These are phyloP conservation scores for Diachrysia chrysitis DNA, from an alignment of 2,888 invertebrate species.

Conservation along the genomic window DNA sequence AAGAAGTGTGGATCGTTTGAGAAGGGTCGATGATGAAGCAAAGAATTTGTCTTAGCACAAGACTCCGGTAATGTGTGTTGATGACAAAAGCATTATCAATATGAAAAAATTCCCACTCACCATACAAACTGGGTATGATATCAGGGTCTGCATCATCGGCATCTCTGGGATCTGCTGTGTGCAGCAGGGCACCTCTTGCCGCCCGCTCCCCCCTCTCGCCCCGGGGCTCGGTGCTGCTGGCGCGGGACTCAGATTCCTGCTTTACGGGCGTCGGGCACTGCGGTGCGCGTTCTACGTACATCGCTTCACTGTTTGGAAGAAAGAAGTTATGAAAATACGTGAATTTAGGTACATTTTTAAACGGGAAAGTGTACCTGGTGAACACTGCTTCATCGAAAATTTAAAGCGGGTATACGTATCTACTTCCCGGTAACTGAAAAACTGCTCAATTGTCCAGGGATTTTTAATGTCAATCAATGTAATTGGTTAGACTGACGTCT, in stretches of 20 bases:
- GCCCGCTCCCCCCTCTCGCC: constrained; percentile 73
- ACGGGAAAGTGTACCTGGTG: too few relatives aligned
- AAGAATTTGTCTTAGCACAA: too few relatives aligned
- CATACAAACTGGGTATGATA: constrained; percentile 96
- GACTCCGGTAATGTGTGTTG: too few relatives aligned
- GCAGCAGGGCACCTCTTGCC: constrained; percentile 79
- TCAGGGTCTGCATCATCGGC: constrained; percentile 95
- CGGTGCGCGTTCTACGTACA: constrained; percentile 81
- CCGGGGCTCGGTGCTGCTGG: constrained; percentile 83
- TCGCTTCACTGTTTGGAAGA: constrained; percentile 74
- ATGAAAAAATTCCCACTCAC: constrained; percentile 90
- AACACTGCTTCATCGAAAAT: too few relatives aligned
- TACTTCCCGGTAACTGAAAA: too few relatives aligned
- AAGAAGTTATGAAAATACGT: neutral
- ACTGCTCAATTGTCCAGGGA: too few relatives aligned
- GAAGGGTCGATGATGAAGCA: too few relatives aligned
- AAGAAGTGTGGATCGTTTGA: too few relatives aligned
- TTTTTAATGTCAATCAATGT: too few relatives aligned
- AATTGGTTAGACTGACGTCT: too few relatives aligned
- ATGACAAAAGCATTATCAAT: too few relatives aligned
- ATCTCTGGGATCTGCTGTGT: constrained; percentile 78
- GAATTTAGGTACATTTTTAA: neutral
- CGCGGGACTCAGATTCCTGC: constrained; percentile 88
- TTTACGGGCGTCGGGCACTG: constrained; percentile 83
- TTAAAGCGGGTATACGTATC: too few relatives aligned